phyloP scores from a whole-genome alignment of 2,888 invertebrate genomes.

The Agonopterix alstromeriana region DNA sequence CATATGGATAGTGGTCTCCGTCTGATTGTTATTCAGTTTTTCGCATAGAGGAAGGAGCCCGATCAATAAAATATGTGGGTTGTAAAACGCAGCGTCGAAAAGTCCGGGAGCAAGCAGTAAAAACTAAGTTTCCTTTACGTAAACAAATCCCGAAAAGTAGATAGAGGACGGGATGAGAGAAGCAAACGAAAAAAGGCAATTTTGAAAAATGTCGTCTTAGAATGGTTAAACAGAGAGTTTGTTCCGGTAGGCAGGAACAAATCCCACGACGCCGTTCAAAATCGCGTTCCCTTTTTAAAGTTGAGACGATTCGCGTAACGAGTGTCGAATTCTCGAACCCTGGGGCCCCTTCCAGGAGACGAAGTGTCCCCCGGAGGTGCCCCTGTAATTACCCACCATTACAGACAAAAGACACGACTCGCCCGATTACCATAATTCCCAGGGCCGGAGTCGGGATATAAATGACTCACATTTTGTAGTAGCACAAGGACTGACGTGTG shows the following conservation, averaged over 20 bases:
- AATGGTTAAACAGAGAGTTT: constrained; percentile 35
- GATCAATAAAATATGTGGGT: constrained; percentile 45
- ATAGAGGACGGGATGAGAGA: constrained; percentile 12
- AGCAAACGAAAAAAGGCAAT: constrained; percentile 30
- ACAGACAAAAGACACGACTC: constrained; percentile 75
- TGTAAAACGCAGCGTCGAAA: constrained; percentile 36
- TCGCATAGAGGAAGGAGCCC: constrained; percentile 41
- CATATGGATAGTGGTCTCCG: constrained; percentile 49
- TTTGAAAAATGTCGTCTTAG: constrained; percentile 22
- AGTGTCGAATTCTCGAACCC: constrained; percentile 69
- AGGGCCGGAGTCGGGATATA: constrained; percentile 67
- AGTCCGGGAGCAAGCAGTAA: constrained; percentile 29
- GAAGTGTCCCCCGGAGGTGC: constrained; percentile 68
- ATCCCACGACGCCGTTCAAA: constrained; percentile 64
- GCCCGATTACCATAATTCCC: constrained; percentile 76
- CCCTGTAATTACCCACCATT: constrained; percentile 74
- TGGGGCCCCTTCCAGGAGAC: constrained; percentile 50
- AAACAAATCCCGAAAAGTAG: constrained; percentile 23
- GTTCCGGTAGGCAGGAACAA: constrained; percentile 44
- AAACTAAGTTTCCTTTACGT: constrained; percentile 29
- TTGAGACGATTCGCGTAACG: constrained; percentile 74
- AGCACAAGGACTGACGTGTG: constrained; percentile 72
- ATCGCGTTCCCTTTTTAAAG: constrained; percentile 73
- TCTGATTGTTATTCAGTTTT: constrained; percentile 56
- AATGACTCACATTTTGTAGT: constrained; percentile 74